Evolutionary conservation across 2,797 vertebrate genomes (phyloP), one percentile per base, ranked within the genome.

Genomic region (Rhynchotus rufescens): DNA sequence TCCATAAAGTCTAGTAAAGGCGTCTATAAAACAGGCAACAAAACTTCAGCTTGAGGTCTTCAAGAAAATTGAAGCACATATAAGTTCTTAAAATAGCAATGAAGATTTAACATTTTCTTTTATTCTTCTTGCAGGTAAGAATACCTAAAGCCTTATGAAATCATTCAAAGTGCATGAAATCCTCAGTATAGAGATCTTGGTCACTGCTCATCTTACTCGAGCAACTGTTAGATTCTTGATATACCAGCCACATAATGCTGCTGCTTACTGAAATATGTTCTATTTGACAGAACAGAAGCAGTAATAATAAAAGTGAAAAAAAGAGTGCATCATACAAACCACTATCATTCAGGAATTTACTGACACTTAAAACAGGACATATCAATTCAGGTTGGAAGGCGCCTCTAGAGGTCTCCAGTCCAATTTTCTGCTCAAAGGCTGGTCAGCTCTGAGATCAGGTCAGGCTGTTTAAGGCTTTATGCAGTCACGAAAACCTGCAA

Each of bases 21-120:
- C 34, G 85, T 44, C 54, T 72, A 47, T 77, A 74, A 88, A 94
- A 92, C 25, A 90, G 25, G 10, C 56, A 73, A 75, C 45, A 88
- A 90, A 86, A 30, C 30, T 88, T 93, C 59, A 69, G 52, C 16
- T 79, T 84, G 59, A 59, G 47, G 23, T 80, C n/a, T 73, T 86
- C 71, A 68, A 86, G 65, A 81, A 91, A 92, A 88, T 14, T 56
- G 40, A 90, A 90, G n/a, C 11, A 59, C 7, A 65, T 14, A 10
- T 21, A 36, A 89, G 15, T 69, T 86, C 34, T 84, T 65, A 65
- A 64, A 73, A 79, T 8, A 80, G 6, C 44, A 83, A 30, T 0
- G 1, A 52, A 86, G 84, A 90, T 89, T 59, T 15, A 66, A 69
- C n/a, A 45, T 40, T 12, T 77, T 76, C 2, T 60, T 86, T 73